A percentile compares a stretch with the other conserved stretches of the same genome.
These are phyloP conservation scores for Aspiorhynchus laticeps DNA, from an alignment of 2,113 vertebrate genomes.

Conservation along the genomic window DNA sequence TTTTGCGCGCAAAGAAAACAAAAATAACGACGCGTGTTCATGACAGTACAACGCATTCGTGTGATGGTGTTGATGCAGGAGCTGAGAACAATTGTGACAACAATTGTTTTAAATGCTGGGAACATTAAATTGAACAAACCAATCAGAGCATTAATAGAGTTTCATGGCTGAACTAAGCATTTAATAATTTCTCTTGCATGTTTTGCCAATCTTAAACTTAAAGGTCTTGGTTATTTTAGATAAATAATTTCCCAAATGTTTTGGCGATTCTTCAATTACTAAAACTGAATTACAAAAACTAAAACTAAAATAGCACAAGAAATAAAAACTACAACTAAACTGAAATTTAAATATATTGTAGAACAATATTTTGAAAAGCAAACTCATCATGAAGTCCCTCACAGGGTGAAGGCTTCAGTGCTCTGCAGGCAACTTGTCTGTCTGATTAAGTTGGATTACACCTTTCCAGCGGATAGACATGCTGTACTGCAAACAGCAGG, in stretches of 20 bases:
- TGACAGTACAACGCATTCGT: no score
- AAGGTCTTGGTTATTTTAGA: background rate
- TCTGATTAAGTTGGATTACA: constrained; percentile 5
- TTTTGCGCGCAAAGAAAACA: no score
- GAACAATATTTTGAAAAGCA: background rate
- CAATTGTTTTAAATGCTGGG: no score
- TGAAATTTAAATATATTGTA: background rate
- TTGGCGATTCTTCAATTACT: background rate
- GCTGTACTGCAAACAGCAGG: background rate
- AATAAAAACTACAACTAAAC: background rate
- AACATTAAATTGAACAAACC: no score
- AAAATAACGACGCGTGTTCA: no score
- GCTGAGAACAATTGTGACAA: no score
- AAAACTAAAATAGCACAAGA: background rate
- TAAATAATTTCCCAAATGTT: background rate
- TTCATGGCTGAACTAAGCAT: background rate
- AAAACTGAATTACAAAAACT: background rate
- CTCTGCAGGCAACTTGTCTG: background rate
- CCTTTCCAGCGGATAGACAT: background rate
- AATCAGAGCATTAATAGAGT: no score
- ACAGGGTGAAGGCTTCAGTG: background rate
- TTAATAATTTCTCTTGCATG: background rate
- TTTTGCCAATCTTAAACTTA: background rate
- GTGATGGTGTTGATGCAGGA: no score
- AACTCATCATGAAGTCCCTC: background rate